Base-by-base conservation (phyloP, 2,113 vertebrate genomes). In the Collichthys lucidus region DNA sequence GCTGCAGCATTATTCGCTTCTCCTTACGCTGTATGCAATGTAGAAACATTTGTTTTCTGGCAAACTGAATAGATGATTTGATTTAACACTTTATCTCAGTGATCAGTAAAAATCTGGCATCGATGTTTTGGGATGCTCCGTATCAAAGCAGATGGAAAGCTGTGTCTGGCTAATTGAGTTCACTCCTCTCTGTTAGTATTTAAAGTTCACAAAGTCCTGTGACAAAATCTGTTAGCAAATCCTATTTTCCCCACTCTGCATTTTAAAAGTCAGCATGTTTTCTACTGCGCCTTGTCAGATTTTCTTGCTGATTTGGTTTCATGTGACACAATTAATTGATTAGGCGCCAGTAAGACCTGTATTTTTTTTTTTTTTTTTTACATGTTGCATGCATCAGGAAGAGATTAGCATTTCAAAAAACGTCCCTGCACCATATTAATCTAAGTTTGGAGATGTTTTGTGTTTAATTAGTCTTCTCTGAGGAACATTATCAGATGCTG, bases 131-230 rank as follows among this genome's bases (percentile, higher is more conserved):
- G 19, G 11, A 40, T 44, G 11, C 47, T 74, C 49, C 20, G 15
- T 44, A 42, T 50, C 29, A 49, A n/a, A 59, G 35, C 55, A 64
- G 44, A 40, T 24, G 40, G 31, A 49, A 55, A 24, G 71, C 10
- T 4, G 22, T 65, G 42, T 53, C 14, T 17, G 31, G 46, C 59
- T 20, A 31, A 87, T 9, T 49, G 52, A 62, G 59, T 40, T 40
- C 20, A 49, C 22, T 24, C 20, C 1, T 17, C 35, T 46, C 22
- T n/a, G 19, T 77, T 44, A 16, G 53, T 42, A 53, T 17, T 70
- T 6, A 60, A 55, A 29, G 11, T 59, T 73, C 16, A 55, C 7
- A 63, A 44, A 79, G 70, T 82, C 74, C 79, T 73, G 85, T 76
- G 68, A 80, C 72, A 49, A 40, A 40, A 47, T 49, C 56, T 57